These are phyloP conservation scores for Monochamus alternatus DNA, from an alignment of 2,888 invertebrate genomes.

Conservation along the genomic window DNA sequence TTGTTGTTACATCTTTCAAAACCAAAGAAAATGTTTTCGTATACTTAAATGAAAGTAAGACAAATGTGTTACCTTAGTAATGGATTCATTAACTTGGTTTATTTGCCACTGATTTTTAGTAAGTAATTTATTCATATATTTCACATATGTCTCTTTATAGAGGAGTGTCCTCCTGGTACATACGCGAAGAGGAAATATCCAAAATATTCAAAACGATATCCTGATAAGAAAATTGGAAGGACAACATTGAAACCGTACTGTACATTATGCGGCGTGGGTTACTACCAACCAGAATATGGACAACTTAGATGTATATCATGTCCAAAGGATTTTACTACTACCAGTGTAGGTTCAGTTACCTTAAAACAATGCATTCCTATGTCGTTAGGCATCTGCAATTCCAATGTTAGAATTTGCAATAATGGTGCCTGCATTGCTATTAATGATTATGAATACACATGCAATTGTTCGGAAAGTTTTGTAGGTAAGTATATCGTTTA, in stretches of 20 bases:
- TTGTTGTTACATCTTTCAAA: too few species aligned
- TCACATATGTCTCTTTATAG: conserved; percentile 30
- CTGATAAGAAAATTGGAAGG: conserved; percentile 60
- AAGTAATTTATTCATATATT: too few species aligned
- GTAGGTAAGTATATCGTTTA: conserved; percentile 67
- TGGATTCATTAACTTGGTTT: too few species aligned
- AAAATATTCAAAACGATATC: conserved; percentile 58
- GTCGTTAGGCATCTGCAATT: conserved; percentile 70
- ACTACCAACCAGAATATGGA: conserved; percentile 76
- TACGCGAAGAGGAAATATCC: conserved; percentile 67
- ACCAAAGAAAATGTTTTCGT: too few species aligned
- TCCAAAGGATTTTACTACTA: conserved; percentile 73
- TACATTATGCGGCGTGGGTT: conserved; percentile 74
- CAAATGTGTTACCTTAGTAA: too few species aligned
- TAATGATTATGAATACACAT: conserved; percentile 68
- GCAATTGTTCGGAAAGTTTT: conserved; percentile 72
- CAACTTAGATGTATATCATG: conserved; percentile 75
- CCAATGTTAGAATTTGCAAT: conserved; percentile 72
- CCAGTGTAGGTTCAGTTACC: conserved; percentile 66
- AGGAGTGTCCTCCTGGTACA: conserved; percentile 74
- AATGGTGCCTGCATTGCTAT: conserved; percentile 67
- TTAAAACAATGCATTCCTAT: conserved; percentile 71
- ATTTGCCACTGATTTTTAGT: too few species aligned
- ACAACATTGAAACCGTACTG: conserved; percentile 75
- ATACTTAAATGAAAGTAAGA: too few species aligned